A percentile compares a stretch with the other conserved stretches of the same genome.
Evolutionary conservation across 1,140 invertebrate species (phyloP).

Genomic region (Solen grandis): DNA sequence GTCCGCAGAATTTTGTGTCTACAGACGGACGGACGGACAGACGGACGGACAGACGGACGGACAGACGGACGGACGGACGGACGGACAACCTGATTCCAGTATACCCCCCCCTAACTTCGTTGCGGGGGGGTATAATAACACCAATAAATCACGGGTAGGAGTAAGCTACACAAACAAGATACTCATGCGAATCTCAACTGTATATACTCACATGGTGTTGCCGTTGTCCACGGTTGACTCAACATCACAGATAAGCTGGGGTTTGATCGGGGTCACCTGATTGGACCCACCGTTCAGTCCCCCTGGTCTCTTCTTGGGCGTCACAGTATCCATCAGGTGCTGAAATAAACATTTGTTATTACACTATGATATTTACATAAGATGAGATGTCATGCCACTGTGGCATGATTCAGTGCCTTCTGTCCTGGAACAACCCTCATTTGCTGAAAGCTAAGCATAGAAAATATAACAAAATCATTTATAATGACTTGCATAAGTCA

Average conservation of each 20-base stretch:
- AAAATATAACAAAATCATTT: background rate
- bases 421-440: background rate
- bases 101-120: too few relatives aligned
- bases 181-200: background rate
- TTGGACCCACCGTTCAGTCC: conserved; percentile 71
- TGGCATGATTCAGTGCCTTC: background rate
- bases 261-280: conserved; percentile 26
- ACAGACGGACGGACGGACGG: too few relatives aligned
- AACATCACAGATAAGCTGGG: conserved; percentile 55
- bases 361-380: background rate
- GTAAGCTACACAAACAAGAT: background rate
- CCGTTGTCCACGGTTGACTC: conserved; percentile 51
- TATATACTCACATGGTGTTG: too few relatives aligned
- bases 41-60: too few relatives aligned
- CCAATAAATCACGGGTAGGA: background rate
- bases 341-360: background rate
- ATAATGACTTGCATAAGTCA: background rate
- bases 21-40: too few relatives aligned
- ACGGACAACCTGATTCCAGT: too few relatives aligned
- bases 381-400: background rate
- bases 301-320: conserved; percentile 35
- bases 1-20: too few relatives aligned
- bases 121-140: too few relatives aligned
- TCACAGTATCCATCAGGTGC: conserved; percentile 46
- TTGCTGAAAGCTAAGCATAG: background rate